These are phyloP conservation scores for Brachyptera putata DNA, from an alignment of 2,888 invertebrate species.

Conservation along the genomic window DNA sequence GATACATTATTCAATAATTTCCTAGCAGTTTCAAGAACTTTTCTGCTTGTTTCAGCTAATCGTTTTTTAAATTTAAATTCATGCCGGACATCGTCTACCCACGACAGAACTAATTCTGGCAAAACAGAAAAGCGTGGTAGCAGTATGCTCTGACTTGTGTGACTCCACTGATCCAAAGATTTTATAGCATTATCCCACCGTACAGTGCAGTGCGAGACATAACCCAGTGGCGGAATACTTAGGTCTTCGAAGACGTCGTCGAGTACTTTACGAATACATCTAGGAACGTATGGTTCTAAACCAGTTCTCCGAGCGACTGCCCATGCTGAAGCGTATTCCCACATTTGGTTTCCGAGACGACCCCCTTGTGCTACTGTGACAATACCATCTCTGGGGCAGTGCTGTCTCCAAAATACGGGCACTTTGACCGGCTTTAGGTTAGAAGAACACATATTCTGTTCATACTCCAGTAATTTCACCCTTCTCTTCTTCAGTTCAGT, in stretches of 20 bases:
- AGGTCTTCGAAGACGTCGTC: constrained; percentile 53
- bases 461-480: constrained; percentile 48
- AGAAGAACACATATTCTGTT: constrained; percentile 51
- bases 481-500: constrained; percentile 43
- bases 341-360: constrained; percentile 49
- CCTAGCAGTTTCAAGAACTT: constrained; percentile 43
- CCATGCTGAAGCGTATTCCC: constrained; percentile 52
- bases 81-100: constrained; percentile 53
- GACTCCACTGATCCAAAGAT: constrained; percentile 52
- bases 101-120: constrained; percentile 52
- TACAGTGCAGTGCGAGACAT: constrained; percentile 52
- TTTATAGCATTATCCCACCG: constrained; percentile 48
- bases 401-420: constrained; percentile 29
- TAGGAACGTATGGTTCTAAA: constrained; percentile 48
- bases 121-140: constrained; percentile 52
- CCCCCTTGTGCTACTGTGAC: constrained; percentile 49
- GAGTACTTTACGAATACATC: constrained; percentile 50
- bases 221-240: constrained; percentile 52
- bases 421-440: constrained; percentile 45
- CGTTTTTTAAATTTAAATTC: constrained; percentile 53
- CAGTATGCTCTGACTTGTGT: constrained; percentile 54
- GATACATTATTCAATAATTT: constrained; percentile 38
- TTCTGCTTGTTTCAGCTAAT: constrained; percentile 48
- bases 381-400: constrained; percentile 48
- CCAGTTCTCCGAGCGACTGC: constrained; percentile 48